These are phyloP conservation scores for Apotomis betuletana DNA, from an alignment of 2,888 invertebrate genomes.

Conservation along the genomic window DNA sequence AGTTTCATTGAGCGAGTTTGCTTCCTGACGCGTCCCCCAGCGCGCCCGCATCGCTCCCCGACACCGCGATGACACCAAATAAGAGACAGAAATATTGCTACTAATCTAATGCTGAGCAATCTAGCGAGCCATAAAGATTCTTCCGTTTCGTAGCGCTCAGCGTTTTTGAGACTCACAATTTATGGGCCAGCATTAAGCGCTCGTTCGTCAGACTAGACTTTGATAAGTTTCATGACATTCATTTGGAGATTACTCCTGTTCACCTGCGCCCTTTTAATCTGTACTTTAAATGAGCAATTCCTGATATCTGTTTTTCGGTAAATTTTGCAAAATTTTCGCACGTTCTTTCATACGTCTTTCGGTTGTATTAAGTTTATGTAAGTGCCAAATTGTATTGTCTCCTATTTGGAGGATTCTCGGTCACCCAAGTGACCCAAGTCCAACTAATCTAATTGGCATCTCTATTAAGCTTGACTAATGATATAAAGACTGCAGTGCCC, in stretches of 20 bases:
- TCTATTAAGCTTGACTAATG: conserved; percentile 12
- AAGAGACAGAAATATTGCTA: conserved; percentile 37
- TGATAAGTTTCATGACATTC: conserved; percentile 24
- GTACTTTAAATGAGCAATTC: neutral
- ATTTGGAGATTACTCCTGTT: conserved; percentile 8
- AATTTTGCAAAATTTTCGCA: too few relatives aligned
- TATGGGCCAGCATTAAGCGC: conserved; percentile 24
- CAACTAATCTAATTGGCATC: neutral
- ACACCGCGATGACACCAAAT: conserved; percentile 47
- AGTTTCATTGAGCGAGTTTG: conserved; percentile 72
- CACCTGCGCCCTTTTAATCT: neutral
- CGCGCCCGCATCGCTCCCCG: conserved; percentile 54
- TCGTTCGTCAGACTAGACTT: conserved; percentile 9
- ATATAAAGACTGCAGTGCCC: conserved; percentile 8
- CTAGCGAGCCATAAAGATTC: conserved; percentile 31
- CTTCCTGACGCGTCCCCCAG: conserved; percentile 79
- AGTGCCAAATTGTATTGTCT: too few relatives aligned
- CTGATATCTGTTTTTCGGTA: too few relatives aligned
- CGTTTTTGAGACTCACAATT: conserved; percentile 11
- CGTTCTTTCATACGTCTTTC: too few relatives aligned
- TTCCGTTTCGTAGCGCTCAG: conserved; percentile 33
- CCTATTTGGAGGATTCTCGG: neutral
- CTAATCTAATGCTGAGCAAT: conserved; percentile 37
- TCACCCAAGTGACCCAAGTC: too few relatives aligned
- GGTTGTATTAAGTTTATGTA: too few relatives aligned